Conservation (phyloP, 2,113 vertebrate species). For the Aix galericulata region DNA sequence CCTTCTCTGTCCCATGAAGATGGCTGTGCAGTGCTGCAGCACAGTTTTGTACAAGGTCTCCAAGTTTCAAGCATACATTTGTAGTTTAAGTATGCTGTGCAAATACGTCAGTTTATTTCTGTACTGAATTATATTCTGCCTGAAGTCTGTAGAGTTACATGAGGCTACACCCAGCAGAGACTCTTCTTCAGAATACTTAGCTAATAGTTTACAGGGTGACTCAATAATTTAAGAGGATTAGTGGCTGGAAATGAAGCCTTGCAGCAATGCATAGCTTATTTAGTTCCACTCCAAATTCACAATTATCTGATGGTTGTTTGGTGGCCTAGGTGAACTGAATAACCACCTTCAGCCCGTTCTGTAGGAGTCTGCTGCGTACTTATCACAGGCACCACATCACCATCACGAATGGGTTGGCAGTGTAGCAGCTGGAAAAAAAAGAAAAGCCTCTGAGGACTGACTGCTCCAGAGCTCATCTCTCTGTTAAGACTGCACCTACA, state of each 20-base stretch:
- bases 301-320: conserved; percentile 47
- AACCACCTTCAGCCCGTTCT: neutral
- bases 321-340: conserved; percentile 41
- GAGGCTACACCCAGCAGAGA: conserved; percentile 19
- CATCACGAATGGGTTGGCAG: neutral
- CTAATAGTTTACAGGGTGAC: conserved; percentile 54
- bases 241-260: conserved; percentile 53
- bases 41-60: neutral
- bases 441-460: neutral
- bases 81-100: neutral
- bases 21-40: neutral
- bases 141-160: neutral
- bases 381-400: neutral
- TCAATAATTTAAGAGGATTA: conserved; percentile 69
- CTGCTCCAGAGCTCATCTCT: neutral
- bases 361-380: neutral
- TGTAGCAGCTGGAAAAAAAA: neutral
- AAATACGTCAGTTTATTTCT: neutral
- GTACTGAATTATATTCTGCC: neutral
- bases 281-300: conserved; percentile 52
- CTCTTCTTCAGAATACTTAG: conserved; percentile 45
- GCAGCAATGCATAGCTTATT: conserved; percentile 36
- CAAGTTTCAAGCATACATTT: neutral
- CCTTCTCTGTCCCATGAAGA: neutral
- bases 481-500: neutral